These are phyloP conservation scores for Catonia carolina DNA, from an alignment of 2,888 invertebrate species.

Conservation along the genomic window DNA sequence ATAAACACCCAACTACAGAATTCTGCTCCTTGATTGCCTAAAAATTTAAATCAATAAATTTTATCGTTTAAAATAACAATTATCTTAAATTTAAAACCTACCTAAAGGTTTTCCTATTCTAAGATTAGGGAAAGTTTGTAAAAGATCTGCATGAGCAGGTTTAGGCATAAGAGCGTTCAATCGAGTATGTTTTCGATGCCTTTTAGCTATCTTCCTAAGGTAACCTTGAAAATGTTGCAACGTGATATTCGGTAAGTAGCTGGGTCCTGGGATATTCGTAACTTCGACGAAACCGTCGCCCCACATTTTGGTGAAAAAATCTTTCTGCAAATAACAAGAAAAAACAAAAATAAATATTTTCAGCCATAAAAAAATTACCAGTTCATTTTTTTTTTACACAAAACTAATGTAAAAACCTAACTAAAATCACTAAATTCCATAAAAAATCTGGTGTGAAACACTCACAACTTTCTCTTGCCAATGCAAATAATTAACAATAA, in stretches of 20 bases:
- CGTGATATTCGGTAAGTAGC: conserved; percentile 75
- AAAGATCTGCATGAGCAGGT: conserved; percentile 41
- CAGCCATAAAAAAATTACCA: neutral
- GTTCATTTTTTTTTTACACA: neutral
- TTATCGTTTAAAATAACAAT: too few relatives aligned
- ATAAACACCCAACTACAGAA: too few relatives aligned
- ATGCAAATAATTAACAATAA: too few relatives aligned
- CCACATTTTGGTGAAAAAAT: conserved; percentile 97
- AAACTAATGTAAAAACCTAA: too few relatives aligned
- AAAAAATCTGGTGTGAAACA: too few relatives aligned
- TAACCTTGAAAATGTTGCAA: conserved; percentile 82
- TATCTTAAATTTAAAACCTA: too few relatives aligned
- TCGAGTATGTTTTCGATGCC: conserved; percentile 47
- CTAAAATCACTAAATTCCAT: too few relatives aligned
- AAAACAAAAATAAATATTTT: conserved; percentile 16
- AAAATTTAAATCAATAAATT: too few relatives aligned
- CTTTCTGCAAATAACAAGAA: conserved; percentile 42
- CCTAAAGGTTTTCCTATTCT: conserved; percentile 43
- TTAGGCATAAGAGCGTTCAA: conserved; percentile 41
- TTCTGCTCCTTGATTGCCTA: too few relatives aligned
- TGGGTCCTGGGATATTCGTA: conserved; percentile 65
- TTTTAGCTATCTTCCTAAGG: conserved; percentile 61
- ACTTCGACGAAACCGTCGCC: conserved; percentile 90
- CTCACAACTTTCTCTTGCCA: too few relatives aligned
- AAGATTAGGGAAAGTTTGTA: conserved; percentile 44